A percentile compares a stretch with the other conserved stretches of the same genome.
These are phyloP conservation scores for Amia ocellicauda DNA, from an alignment of 2,113 vertebrate species.

Conservation along the genomic window DNA sequence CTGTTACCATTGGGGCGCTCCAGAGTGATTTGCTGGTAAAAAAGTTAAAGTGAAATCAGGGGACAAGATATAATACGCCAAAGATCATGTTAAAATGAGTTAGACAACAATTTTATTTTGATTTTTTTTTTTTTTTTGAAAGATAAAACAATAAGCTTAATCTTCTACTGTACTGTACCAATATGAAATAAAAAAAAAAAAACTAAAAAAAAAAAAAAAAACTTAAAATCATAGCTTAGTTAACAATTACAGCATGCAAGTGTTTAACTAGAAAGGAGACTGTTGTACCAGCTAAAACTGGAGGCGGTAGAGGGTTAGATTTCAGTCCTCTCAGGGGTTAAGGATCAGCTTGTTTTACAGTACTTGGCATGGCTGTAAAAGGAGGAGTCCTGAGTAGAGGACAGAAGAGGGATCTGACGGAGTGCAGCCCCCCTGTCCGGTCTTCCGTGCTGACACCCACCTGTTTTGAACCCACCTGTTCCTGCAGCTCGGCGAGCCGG, in stretches of 20 bases:
- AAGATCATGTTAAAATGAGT: constrained; percentile 22
- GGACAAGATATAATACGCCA: constrained; percentile 34
- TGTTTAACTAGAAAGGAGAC: constrained; percentile 1
- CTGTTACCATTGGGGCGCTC: constrained; percentile 44
- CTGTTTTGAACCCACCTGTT: constrained; percentile 79
- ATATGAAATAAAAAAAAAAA: not conserved
- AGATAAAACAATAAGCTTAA: not conserved
- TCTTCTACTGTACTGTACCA: not conserved
- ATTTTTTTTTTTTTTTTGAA: not conserved
- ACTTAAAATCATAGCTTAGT: not conserved
- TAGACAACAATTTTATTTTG: constrained; percentile 23
- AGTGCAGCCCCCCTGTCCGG: constrained; percentile 7
- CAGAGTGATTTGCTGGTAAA: constrained; percentile 39
- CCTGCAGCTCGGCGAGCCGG: constrained; percentile 79
- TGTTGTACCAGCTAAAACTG: constrained; percentile 15
- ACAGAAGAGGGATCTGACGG: not conserved
- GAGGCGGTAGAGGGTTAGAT: constrained; percentile 40
- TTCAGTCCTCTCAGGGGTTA: constrained; percentile 24
- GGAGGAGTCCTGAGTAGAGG: constrained; percentile 5
- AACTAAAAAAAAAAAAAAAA: not conserved
- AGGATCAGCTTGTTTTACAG: constrained; percentile 8
- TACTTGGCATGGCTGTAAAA: constrained; percentile 2
- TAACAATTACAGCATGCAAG: constrained; percentile 35
- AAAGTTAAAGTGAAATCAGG: constrained; percentile 39
- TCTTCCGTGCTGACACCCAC: constrained; percentile 52